Evolutionary conservation across 1,140 invertebrate species (phyloP), one percentile per base, ranked within the genome.

Genomic region (Drosophila saltans): DNA sequence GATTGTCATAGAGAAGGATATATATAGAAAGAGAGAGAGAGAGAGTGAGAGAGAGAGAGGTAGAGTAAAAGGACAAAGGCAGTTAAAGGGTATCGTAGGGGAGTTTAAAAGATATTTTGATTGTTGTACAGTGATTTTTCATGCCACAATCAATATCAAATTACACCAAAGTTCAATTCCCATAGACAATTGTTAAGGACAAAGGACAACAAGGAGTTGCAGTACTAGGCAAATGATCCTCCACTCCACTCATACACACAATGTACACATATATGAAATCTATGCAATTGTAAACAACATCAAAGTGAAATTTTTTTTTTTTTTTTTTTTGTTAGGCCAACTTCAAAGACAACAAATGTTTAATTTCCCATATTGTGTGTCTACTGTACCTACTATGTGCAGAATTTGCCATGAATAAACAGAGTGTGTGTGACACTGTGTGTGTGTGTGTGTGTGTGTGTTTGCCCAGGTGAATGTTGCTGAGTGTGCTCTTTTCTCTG

Each of bases 401-500:
- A 16, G n/a, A 45, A 45, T 45, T 45, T 45, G 21, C 45, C 45
- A 24, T 8, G 45, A 48, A 48, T 72, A 59, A 60, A 65, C 21
- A 21, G 28, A 41, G 69, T 24, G 41, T 68, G 26, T 1, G 56
- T 75, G 64, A 16, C 16, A 16, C 16, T 16, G 16, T 16, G 30
- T 30, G 28, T 56, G 69, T 24, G 41, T 68, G 26, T 1, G 56
- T 75, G 64, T 62, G 56, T 75, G 73, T 58, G 73, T 75, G 73
- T 59, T 58, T 78, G 81, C 75, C 78, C 76, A 82, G 82, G 73
- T 88, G 80, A 88, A 67, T 88, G 41, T 88, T 80, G 82, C 82
- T 82, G 76, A 78, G 75, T 56, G 72, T 69, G 64, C 78, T 57
- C 78, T 61, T 68, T 30, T 16, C 16, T 16, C 16, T 16, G 16